A percentile compares a stretch with the other conserved stretches of the same genome.
These are phyloP conservation scores for Cistogaster globosa DNA, from an alignment of 2,888 invertebrate genomes.

Conservation along the genomic window DNA sequence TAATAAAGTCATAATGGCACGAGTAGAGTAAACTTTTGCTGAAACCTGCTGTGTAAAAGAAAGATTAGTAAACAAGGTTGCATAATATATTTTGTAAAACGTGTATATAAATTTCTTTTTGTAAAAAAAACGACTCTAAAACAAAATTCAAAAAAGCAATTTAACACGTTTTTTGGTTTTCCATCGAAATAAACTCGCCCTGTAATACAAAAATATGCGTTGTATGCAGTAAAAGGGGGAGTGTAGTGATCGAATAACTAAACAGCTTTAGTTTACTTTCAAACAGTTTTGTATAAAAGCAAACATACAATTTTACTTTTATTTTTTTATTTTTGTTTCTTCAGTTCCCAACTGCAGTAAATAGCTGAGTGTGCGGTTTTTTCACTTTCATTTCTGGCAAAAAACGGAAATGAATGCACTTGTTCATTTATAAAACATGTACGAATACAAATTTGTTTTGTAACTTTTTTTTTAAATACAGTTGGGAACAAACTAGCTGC, in stretches of 20 bases:
- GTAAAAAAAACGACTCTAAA: background rate
- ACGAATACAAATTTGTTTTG: background rate
- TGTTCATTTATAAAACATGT: background rate
- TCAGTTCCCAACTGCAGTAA: background rate
- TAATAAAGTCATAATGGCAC: slow-evolving; percentile 20
- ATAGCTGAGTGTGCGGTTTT: background rate
- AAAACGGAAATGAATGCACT: slow-evolving; percentile 12
- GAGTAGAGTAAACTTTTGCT: slow-evolving; percentile 9
- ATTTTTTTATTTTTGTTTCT: slow-evolving; percentile 30
- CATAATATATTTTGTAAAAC: background rate
- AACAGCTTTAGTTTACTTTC: background rate
- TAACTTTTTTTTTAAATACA: background rate
- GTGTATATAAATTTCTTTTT: background rate
- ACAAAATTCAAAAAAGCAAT: slow-evolving; percentile 58
- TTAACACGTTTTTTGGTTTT: slow-evolving; percentile 63
- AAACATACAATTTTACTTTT: slow-evolving; percentile 7
- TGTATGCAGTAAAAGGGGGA: background rate
- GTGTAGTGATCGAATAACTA: background rate
- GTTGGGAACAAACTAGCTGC: background rate
- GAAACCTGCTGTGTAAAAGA: slow-evolving; percentile 14
- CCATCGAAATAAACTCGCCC: slow-evolving; percentile 5
- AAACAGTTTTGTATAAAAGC: slow-evolving; percentile 8
- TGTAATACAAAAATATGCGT: background rate
- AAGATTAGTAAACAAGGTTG: background rate
- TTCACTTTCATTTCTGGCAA: background rate